These are phyloP conservation scores for Psophia crepitans DNA, from an alignment of 2,113 vertebrate species.

Conservation along the genomic window DNA sequence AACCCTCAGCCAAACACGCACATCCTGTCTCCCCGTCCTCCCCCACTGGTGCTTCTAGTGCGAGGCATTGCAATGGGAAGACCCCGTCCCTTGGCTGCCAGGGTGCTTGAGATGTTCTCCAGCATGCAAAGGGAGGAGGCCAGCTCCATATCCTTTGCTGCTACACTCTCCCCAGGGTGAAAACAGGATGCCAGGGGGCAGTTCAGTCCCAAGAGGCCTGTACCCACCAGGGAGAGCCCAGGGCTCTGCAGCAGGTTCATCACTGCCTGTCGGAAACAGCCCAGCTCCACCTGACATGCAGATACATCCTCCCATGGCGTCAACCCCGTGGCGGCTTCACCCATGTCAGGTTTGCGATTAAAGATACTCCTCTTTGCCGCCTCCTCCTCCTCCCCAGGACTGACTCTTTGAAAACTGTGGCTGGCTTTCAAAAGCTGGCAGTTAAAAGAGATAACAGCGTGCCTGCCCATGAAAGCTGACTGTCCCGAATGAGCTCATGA, in stretches of 20 bases:
- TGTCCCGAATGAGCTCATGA: background rate
- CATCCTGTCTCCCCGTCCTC: rapidly evolving
- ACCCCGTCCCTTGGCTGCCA: background rate
- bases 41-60: background rate
- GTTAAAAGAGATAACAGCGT: background rate
- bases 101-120: background rate
- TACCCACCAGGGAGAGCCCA: background rate
- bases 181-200: rapidly evolving
- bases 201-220: background rate
- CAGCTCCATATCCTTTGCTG: background rate
- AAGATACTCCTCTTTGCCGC: background rate
- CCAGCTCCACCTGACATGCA: rapidly evolving
- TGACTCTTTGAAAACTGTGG: background rate
- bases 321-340: background rate
- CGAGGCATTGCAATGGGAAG: background rate
- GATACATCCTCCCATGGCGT: background rate
- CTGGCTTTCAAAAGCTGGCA: background rate
- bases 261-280: rapidly evolving
- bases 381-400: background rate
- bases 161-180: rapidly evolving
- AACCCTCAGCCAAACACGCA: rapidly evolving
- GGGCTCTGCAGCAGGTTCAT: background rate
- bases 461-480: background rate
- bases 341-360: background rate
- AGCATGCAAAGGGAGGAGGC: background rate